phyloP scores from a whole-genome alignment of 2,797 vertebrate genomes.

The Pantherophis alleghaniensis region DNA sequence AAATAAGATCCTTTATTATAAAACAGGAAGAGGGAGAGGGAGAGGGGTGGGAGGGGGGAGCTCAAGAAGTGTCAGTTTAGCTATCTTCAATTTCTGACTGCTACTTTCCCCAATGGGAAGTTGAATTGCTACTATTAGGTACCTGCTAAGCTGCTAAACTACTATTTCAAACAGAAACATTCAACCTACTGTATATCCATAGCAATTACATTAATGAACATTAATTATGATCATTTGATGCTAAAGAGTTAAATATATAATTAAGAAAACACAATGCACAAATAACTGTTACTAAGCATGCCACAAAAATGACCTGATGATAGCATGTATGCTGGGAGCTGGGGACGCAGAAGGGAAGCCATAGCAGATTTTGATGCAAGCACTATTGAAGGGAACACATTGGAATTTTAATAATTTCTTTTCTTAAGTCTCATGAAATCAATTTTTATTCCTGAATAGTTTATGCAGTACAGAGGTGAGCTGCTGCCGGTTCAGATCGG shows the following conservation, averaged over 20 bases:
- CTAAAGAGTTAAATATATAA: not conserved
- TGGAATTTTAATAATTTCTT: not conserved
- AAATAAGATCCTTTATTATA: not conserved
- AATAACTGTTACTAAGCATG: not conserved
- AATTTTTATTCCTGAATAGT: not conserved
- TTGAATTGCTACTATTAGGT: not conserved
- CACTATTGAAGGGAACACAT: not conserved
- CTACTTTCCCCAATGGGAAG: not conserved
- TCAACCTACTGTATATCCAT: not conserved
- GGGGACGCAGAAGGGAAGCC: not conserved
- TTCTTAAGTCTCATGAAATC: not conserved
- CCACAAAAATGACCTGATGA: not conserved
- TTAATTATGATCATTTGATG: not conserved
- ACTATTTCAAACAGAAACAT: not conserved
- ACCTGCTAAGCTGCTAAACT: not conserved
- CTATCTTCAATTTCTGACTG: not conserved
- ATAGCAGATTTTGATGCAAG: not conserved
- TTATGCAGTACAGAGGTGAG: not conserved
- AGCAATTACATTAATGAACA: not conserved
- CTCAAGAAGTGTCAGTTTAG: no score
- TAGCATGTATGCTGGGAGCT: not conserved
- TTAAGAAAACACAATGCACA: not conserved
- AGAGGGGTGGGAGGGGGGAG: no score
- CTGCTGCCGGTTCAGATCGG: no score
- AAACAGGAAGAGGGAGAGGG: not conserved